Evolutionary conservation across 2,888 invertebrate species (phyloP), one percentile per base, ranked within the genome.

Genomic region (Xylocampa areola): DNA sequence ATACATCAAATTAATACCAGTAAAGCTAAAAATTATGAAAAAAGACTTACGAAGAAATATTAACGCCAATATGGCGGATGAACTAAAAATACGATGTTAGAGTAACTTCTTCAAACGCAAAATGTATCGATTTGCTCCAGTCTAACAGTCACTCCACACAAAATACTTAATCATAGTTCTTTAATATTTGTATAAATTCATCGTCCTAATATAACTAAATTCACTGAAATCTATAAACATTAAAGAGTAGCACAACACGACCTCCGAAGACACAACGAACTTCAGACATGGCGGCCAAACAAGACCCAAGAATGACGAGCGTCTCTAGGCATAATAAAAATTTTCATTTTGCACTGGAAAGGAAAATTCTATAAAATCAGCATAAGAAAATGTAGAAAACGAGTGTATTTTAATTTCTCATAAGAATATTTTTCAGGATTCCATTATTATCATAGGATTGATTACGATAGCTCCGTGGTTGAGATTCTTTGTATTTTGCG

Each of bases 11-110:
- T 80, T 71, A 84, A 80, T 81, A 82, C 84, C 82, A 82, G 76
- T 82, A 86, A 90, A 91, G 88, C 89, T 86, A 89, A 86, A 85
- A 89, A 90, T 89, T 89, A 89, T 84, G 84, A 87, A 92, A 92
- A 92, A 92, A 87, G 90, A 93, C 94, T 93, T 93, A 93, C 94
- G 92, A 92, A 91, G 89, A 92, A 86, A 91, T 94, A 94, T 93
- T 94, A 94, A 94, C 94, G 94, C 95, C 95, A 95, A 95, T 95
- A 95, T 95, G 95, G 95, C 95, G 95, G 95, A 95, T 94, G 94
- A 92, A 95, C 94, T 94, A 94, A 94, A 94, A 94, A 94, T 94
- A 94, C 92, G 93, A 91, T 91, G 93, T 87, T 85, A 89, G 88
- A 91, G 90, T 86, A 84, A 91, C 89, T 92, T 87, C 89, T 87